These are phyloP conservation scores for Myathropa florea DNA, from an alignment of 2,888 invertebrate genomes.

Conservation along the genomic window DNA sequence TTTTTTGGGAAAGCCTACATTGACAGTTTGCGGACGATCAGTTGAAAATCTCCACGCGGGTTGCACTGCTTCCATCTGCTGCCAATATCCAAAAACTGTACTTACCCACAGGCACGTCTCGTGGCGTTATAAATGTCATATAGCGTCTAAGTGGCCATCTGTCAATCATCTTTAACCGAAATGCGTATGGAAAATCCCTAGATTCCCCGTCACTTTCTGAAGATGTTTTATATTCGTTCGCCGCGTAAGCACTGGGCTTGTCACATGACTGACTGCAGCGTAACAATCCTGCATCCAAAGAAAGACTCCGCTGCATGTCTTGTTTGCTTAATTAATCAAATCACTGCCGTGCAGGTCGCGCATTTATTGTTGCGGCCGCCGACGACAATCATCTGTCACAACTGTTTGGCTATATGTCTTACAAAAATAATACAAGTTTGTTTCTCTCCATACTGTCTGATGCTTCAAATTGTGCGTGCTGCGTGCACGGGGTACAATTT, in stretches of 20 bases:
- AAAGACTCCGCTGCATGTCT: slow-evolving; percentile 36
- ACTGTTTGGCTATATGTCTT: slow-evolving; percentile 51
- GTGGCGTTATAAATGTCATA: background rate
- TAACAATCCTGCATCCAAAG: background rate
- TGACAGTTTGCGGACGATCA: background rate
- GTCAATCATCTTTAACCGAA: background rate
- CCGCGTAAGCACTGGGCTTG: slow-evolving; percentile 50
- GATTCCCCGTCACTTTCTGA: background rate
- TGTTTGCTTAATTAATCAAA: slow-evolving; percentile 70
- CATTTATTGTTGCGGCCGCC: slow-evolving; percentile 66
- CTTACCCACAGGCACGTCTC: background rate
- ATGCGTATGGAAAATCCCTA: background rate
- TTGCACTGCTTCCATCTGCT: background rate
- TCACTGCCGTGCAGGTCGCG: slow-evolving; percentile 44
- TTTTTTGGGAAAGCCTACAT: background rate
- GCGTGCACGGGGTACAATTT: slow-evolving; percentile 39
- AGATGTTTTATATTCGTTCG: slow-evolving; percentile 37
- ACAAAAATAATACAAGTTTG: slow-evolving; percentile 50
- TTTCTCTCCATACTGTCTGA: slow-evolving; percentile 32
- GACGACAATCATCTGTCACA: slow-evolving; percentile 68
- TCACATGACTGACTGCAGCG: slow-evolving; percentile 11
- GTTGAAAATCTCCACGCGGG: too few species aligned
- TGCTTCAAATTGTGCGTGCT: slow-evolving; percentile 44
- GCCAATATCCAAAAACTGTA: background rate
- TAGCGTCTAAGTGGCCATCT: background rate